Base-by-base conservation (phyloP, 2,888 invertebrate genomes). In the Hypena proboscidalis region DNA sequence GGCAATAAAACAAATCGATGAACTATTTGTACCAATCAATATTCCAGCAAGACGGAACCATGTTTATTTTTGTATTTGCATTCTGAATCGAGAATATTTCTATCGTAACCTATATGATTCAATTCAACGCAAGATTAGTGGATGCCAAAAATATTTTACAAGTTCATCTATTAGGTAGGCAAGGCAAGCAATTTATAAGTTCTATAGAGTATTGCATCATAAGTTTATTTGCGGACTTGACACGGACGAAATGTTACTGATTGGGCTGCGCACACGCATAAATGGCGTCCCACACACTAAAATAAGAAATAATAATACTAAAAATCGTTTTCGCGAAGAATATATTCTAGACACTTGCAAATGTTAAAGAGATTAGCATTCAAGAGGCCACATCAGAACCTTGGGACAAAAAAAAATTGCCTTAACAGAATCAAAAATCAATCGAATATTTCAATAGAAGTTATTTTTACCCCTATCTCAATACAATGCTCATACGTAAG, bases 151-250 rank as follows among this genome's bases (percentile, higher is more conserved):
- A 59, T 66, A 69, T 57, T 40, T 46, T 51, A 61, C 46, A 51
- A 58, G 31, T 51, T 58, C 40, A 49, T 47, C 21, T 40, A 62
- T 59, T 51, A 40, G 34, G 43, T 38, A 31, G 31, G 29, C 29
- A 58, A 58, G 57, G 63, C 5, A 13, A 10, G 13, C 14, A 26
- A 58, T 58, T 44, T 56, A 57, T 54, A 62, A 68, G 65, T 68
- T 66, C 57, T 63, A 66, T 59, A 65, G 45, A 51, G 53, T 48
- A 70, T 83, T 81, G 79, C 83, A 81, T 84, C 84, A 84, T 66
- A 60, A 58, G 74, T 80, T 80, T 85, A 85, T 85, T 84, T 84
- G 73, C 62, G 74, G 80, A 77, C 67, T 79, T 77, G 78, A 80
- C 79, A 78, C 70, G 67, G 46, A 55, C 67, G 71, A 74, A 74